Percentiles rank a stretch among this genome's conserved stretches.
These are phyloP conservation scores for Calonectris borealis DNA, from an alignment of 2,113 vertebrate species.

Conservation along the genomic window DNA sequence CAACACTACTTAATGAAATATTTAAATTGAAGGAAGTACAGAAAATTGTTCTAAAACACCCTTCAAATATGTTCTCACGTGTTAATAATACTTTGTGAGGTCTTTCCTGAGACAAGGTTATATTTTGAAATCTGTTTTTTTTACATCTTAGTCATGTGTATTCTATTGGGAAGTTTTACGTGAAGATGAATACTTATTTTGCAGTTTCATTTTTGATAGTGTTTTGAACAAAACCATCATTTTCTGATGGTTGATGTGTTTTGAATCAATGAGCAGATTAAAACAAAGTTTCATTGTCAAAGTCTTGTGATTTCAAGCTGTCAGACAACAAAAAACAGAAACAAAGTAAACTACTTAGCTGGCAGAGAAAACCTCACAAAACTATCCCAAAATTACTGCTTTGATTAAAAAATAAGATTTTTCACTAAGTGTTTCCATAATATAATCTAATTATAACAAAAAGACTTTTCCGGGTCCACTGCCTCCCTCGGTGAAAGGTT, in stretches of 20 bases:
- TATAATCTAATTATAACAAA: not conserved
- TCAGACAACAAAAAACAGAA: not conserved
- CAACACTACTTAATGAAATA: not conserved
- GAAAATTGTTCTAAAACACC: not conserved
- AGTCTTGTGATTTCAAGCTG: not conserved
- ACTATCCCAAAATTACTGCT: not conserved
- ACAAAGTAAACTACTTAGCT: not conserved
- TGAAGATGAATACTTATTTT: not conserved
- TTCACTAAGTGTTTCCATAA: not conserved
- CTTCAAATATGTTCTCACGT: not conserved
- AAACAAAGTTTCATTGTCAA: not conserved
- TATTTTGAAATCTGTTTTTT: rapidly evolving
- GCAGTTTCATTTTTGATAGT: not conserved
- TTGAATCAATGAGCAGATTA: not conserved
- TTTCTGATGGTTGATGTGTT: not conserved
- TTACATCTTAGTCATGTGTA: not conserved
- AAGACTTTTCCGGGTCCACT: not conserved
- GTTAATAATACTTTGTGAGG: not conserved
- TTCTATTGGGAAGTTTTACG: not conserved
- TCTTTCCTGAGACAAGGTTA: not conserved
- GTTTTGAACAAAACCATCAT: not conserved
- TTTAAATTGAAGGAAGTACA: not conserved
- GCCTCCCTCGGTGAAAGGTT: not conserved
- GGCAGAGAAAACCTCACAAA: not conserved
- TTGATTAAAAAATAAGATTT: not conserved